These are phyloP conservation scores for Chaetura pelagica DNA, from an alignment of 2,113 vertebrate genomes.

Conservation along the genomic window DNA sequence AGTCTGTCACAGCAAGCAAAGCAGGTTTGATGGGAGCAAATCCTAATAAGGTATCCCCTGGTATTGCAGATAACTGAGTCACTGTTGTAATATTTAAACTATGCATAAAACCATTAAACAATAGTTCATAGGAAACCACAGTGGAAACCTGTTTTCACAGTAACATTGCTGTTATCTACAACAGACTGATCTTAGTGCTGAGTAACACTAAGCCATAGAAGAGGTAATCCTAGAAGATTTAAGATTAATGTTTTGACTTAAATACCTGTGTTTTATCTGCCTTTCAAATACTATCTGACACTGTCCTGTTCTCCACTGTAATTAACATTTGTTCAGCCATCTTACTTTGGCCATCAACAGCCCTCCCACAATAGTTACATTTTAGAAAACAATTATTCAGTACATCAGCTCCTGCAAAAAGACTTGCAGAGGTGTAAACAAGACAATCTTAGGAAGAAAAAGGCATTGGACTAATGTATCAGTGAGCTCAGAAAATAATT, in stretches of 20 bases:
- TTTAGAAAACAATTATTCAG: background rate
- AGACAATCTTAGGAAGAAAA: background rate
- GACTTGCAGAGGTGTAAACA: background rate
- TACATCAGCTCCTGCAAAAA: background rate
- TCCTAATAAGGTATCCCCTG: slow-evolving; percentile 13
- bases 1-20: background rate
- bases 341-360: background rate
- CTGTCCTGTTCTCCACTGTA: background rate
- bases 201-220: background rate
- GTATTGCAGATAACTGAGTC: slow-evolving; percentile 23
- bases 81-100: background rate
- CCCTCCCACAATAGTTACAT: background rate
- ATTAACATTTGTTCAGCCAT: background rate
- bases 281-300: background rate
- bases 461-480: background rate
- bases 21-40: slow-evolving; percentile 19
- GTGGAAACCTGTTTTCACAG: background rate
- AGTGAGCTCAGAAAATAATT: background rate
- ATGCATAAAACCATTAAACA: slow-evolving; percentile 15
- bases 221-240: background rate
- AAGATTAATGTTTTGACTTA: background rate
- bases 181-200: background rate
- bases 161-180: background rate
- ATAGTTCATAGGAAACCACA: background rate
- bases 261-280: background rate